These are phyloP conservation scores for Microcebus ravelobensis DNA, from an alignment of 2,113 vertebrate genomes.

Conservation along the genomic window DNA sequence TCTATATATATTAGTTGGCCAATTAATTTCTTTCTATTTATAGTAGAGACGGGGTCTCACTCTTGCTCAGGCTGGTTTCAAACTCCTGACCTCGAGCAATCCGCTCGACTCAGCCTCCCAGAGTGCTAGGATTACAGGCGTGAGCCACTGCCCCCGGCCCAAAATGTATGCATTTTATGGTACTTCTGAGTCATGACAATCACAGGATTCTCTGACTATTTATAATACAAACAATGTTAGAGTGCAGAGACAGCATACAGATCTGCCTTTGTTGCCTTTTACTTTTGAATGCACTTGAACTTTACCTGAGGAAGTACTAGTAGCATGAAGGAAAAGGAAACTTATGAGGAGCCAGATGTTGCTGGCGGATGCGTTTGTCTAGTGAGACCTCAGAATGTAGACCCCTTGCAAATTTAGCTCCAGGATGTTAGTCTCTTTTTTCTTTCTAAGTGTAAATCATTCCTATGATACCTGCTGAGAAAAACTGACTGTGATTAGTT, in stretches of 20 bases:
- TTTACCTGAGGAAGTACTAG: neutral
- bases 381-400: neutral
- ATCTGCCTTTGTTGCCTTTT: neutral
- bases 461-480: constrained; percentile 32
- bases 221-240: neutral
- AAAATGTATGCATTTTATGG: neutral
- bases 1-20: no score
- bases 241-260: neutral
- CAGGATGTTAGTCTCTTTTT: neutral
- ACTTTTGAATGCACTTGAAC: neutral
- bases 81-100: no score
- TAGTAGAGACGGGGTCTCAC: no score
- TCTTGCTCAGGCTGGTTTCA: no score
- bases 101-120: no score
- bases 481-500: constrained; percentile 34
- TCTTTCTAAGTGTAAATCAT: constrained; percentile 37
- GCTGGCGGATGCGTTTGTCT: neutral
- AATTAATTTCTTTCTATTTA: no score
- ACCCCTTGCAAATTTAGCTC: constrained; percentile 28
- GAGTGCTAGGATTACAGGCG: no score
- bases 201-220: neutral
- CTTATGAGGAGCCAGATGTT: neutral
- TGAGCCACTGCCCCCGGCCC: no score
- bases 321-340: neutral
- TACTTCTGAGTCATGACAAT: neutral